Evolutionary conservation across 2,113 vertebrate genomes (phyloP).

Genomic region (Tyto alba): DNA sequence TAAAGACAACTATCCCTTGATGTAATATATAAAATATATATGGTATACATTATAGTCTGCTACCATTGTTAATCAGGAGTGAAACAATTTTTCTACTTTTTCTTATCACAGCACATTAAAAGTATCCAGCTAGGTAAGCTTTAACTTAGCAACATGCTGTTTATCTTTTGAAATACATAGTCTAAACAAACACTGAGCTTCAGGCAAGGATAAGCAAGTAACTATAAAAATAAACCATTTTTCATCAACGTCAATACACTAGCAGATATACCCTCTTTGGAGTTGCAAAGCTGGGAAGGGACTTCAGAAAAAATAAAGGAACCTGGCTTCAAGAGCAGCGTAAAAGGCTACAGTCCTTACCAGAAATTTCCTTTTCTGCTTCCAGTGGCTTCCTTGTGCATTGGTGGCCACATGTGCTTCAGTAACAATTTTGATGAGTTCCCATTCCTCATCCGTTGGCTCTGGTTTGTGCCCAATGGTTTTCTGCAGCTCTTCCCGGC

Average conservation of each 20-base stretch:
- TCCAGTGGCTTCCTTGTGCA: conserved; percentile 98
- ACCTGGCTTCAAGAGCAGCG: neutral
- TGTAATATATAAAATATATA: neutral
- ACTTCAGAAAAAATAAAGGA: neutral
- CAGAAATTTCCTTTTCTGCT: conserved; percentile 98
- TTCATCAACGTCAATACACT: neutral
- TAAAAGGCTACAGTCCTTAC: conserved; percentile 70
- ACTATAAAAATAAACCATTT: neutral
- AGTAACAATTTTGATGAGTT: conserved; percentile 91
- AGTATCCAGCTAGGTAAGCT: neutral
- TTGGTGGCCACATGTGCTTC: conserved; percentile 97
- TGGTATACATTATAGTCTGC: neutral
- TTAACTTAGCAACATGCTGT: neutral
- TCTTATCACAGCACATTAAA: neutral
- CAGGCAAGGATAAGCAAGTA: neutral
- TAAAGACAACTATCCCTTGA: neutral
- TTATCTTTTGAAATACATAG: neutral
- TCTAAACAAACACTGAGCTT: conserved; percentile 1
- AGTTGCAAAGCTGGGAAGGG: neutral
- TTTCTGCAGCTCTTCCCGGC: conserved; percentile 89
- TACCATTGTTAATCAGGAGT: neutral
- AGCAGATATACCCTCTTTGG: neutral
- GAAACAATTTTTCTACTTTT: neutral
- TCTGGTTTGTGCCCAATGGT: conserved; percentile 88
- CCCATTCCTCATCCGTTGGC: conserved; percentile 94